phyloP scores from a whole-genome alignment of 2,113 vertebrate species.

The Cyanoderma ruficeps region DNA sequence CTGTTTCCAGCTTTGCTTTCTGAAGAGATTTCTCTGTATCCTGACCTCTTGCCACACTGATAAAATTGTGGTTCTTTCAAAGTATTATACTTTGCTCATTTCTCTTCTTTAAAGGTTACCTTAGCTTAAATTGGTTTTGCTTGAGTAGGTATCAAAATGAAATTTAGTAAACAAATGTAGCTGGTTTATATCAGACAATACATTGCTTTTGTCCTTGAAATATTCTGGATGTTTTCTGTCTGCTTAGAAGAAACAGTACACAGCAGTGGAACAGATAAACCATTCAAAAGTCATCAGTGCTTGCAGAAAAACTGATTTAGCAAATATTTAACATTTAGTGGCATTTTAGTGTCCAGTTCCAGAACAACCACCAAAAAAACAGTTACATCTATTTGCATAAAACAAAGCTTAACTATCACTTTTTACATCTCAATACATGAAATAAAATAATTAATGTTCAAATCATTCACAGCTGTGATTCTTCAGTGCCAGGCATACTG shows the following conservation, averaged over 20 bases:
- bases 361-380: background rate
- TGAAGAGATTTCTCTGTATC: constrained; percentile 14
- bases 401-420: background rate
- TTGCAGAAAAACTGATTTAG: background rate
- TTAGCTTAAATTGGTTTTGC: constrained; percentile 48
- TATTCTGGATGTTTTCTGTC: background rate
- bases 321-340: constrained; percentile 21
- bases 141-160: constrained; percentile 14
- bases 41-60: background rate
- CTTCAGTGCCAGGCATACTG: background rate
- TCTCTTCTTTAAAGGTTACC: constrained; percentile 52
- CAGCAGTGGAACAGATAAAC: background rate
- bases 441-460: background rate
- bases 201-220: constrained; percentile 57
- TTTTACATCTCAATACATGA: background rate
- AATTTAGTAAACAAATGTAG: constrained; percentile 62
- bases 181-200: constrained; percentile 14
- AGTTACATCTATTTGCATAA: background rate
- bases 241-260: background rate
- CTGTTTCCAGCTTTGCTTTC: background rate
- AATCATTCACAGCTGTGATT: background rate
- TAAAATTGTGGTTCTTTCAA: constrained; percentile 32
- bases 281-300: background rate
- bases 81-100: constrained; percentile 15
- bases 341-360: background rate